Conservation (phyloP, 2,888 invertebrate genomes). For the Papilio protenor region DNA sequence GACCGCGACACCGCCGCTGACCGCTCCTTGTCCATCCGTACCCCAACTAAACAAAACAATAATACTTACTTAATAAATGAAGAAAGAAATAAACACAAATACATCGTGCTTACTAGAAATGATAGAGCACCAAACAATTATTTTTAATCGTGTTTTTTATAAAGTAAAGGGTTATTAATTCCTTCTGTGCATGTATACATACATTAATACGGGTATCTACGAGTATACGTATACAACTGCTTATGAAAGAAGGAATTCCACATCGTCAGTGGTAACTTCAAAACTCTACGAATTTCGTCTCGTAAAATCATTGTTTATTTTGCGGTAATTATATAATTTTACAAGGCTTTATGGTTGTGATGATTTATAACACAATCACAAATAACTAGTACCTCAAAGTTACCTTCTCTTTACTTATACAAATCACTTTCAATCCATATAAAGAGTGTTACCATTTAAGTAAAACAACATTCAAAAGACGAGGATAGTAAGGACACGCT, state of each 20-base stretch:
- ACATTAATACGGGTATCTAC: too few species aligned
- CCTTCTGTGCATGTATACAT: too few species aligned
- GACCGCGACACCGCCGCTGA: slow-evolving; percentile 69
- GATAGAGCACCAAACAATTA: neutral
- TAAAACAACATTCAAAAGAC: slow-evolving; percentile 41
- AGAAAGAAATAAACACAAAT: neutral
- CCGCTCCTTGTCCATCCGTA: slow-evolving; percentile 75
- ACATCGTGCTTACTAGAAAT: neutral
- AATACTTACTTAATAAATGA: neutral
- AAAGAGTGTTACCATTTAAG: slow-evolving; percentile 21
- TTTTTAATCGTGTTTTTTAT: too few species aligned
- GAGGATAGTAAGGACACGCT: slow-evolving; percentile 57
- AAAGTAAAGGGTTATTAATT: too few species aligned
- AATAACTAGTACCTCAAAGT: neutral
- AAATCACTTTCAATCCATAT: slow-evolving; percentile 20
- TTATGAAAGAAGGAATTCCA: too few species aligned
- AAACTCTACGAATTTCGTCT: too few species aligned
- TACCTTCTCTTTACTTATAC: slow-evolving; percentile 8
- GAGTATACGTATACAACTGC: too few species aligned
- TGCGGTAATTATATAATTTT: neutral
- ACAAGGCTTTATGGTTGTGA: neutral
- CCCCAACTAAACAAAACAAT: slow-evolving; percentile 63
- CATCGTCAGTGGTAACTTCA: too few species aligned
- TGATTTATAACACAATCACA: neutral
- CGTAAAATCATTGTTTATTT: too few species aligned